These are phyloP conservation scores for Brachyalestes nurse DNA, from an alignment of 2,797 vertebrate species.

Conservation along the genomic window DNA sequence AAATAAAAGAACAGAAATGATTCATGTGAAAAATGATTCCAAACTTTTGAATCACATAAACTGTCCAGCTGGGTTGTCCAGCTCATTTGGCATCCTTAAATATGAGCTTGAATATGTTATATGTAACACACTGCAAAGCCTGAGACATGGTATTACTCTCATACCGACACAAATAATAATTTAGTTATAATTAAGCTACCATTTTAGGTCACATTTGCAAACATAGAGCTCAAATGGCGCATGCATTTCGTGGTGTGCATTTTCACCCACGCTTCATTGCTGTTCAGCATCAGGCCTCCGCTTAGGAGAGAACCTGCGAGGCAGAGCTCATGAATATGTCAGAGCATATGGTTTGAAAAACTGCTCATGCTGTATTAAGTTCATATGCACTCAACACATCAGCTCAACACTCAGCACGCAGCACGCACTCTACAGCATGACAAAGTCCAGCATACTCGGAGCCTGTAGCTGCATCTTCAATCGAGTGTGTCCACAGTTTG, in stretches of 20 bases:
- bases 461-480: not conserved
- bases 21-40: too few relatives aligned
- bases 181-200: not conserved
- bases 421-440: not conserved
- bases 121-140: not conserved
- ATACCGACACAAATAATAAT: not conserved
- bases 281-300: not conserved
- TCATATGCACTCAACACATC: slow-evolving; percentile 32
- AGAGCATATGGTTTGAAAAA: slow-evolving; percentile 19
- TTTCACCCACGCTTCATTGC: not conserved
- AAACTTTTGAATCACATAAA: too few relatives aligned
- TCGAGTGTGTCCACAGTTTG: not conserved
- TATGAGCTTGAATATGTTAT: not conserved
- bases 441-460: slow-evolving; percentile 7
- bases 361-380: slow-evolving; percentile 33
- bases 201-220: not conserved
- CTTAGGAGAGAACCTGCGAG: slow-evolving; percentile 10
- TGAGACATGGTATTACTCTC: not conserved
- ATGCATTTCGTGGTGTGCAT: not conserved
- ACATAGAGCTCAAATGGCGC: not conserved
- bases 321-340: slow-evolving; percentile 22
- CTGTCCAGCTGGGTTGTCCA: not conserved
- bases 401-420: not conserved
- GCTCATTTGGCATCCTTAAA: not conserved
- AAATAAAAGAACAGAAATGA: too few relatives aligned